Conservation (phyloP, 37 sponge, comb jelly and placozoan species). For the Geodia barretti region DNA sequence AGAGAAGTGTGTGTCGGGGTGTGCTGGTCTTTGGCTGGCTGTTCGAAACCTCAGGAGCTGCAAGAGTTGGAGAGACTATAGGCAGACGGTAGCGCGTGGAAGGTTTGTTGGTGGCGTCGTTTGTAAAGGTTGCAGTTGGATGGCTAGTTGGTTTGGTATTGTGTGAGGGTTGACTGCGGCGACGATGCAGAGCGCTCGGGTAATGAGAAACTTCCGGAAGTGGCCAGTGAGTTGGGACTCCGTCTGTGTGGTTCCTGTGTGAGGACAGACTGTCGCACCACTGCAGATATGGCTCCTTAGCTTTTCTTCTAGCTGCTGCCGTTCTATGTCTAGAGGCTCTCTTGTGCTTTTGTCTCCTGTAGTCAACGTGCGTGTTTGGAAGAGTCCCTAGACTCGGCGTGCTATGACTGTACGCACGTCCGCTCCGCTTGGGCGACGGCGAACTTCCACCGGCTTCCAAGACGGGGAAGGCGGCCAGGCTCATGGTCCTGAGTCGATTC, state of each 20-base stretch:
- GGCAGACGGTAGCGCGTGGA: neutral
- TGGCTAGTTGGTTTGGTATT: neutral
- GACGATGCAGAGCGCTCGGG: neutral
- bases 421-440: neutral
- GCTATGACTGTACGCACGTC: neutral
- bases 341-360: neutral
- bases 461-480: neutral
- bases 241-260: neutral
- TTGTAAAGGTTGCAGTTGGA: neutral
- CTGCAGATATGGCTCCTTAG: neutral
- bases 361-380: neutral
- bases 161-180: neutral
- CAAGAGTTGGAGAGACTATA: neutral
- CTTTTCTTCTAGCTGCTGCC: neutral
- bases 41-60: neutral
- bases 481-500: constrained; percentile 22
- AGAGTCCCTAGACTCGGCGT: neutral
- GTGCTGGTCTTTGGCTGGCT: neutral
- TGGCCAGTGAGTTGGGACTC: neutral
- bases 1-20: neutral
- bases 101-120: neutral
- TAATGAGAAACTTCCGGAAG: neutral
- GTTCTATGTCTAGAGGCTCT: too few relatives aligned
- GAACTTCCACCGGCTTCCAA: constrained; percentile 11
- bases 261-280: neutral